These are phyloP conservation scores for Pipistrellus nathusii DNA, from an alignment of 2,797 vertebrate genomes.

Conservation along the genomic window DNA sequence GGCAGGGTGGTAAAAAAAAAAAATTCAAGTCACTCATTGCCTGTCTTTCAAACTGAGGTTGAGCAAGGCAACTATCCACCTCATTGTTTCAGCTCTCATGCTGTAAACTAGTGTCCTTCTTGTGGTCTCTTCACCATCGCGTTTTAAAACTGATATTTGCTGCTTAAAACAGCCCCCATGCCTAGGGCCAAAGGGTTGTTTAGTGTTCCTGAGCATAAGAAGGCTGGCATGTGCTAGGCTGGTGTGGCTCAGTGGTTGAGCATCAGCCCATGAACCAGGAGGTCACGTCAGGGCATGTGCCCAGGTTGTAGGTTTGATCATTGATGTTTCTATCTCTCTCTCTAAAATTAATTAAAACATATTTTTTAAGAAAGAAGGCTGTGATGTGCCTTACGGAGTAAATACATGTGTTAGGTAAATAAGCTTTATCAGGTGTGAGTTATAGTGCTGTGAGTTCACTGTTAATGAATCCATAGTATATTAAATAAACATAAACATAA, in stretches of 20 bases:
- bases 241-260: no score
- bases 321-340: no score
- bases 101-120: not conserved
- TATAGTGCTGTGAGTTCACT: not conserved
- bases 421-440: not conserved
- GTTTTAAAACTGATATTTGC: not conserved
- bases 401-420: accelerated
- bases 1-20: not conserved
- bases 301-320: no score
- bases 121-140: no score
- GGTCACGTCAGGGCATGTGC: no score
- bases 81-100: not conserved
- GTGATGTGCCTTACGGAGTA: not conserved
- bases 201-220: not conserved
- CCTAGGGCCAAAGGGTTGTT: not conserved
- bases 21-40: not conserved
- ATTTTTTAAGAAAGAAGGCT: no score
- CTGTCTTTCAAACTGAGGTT: not conserved
- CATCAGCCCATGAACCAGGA: no score
- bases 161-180: not conserved
- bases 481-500: not conserved
- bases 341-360: no score
- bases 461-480: not conserved
- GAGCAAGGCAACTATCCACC: not conserved
- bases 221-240: no score